phyloP scores from a whole-genome alignment of 2,797 vertebrate species.

The Borostomias antarcticus region DNA sequence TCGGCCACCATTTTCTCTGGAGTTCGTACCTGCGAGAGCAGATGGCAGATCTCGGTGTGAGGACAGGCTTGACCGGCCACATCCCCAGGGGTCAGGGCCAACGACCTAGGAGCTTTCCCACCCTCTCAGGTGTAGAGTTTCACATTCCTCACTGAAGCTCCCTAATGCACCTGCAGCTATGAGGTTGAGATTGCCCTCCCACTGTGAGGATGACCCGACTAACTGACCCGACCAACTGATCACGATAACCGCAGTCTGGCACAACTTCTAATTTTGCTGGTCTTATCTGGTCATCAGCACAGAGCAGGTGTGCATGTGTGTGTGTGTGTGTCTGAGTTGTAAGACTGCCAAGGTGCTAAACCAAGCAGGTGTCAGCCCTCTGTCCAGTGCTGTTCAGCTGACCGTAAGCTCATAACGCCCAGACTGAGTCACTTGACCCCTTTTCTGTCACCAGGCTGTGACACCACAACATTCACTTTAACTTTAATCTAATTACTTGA shows the following conservation, averaged over 20 bases:
- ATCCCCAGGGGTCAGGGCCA: constrained; percentile 12
- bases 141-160: too few relatives aligned
- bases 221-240: too few relatives aligned
- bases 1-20: constrained; percentile 77
- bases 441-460: constrained; percentile 40
- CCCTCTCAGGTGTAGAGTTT: too few relatives aligned
- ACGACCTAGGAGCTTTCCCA: constrained; percentile 30
- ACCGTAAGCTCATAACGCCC: constrained; percentile 70
- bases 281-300: too few relatives aligned
- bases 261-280: too few relatives aligned
- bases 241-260: too few relatives aligned
- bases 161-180: too few relatives aligned
- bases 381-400: constrained; percentile 54
- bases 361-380: constrained; percentile 30
- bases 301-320: constrained; percentile 41
- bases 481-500: too few relatives aligned
- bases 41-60: constrained; percentile 30
- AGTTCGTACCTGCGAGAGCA: constrained; percentile 69
- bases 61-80: constrained; percentile 1
- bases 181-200: too few relatives aligned
- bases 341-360: constrained; percentile 40
- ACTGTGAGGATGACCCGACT: too few relatives aligned
- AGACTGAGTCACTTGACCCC: constrained; percentile 51
- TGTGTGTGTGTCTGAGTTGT: constrained; percentile 18
- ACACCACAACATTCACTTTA: too few relatives aligned